phyloP scores from a whole-genome alignment of 1,140 invertebrate species.

The Dinothrombium tinctorium region DNA sequence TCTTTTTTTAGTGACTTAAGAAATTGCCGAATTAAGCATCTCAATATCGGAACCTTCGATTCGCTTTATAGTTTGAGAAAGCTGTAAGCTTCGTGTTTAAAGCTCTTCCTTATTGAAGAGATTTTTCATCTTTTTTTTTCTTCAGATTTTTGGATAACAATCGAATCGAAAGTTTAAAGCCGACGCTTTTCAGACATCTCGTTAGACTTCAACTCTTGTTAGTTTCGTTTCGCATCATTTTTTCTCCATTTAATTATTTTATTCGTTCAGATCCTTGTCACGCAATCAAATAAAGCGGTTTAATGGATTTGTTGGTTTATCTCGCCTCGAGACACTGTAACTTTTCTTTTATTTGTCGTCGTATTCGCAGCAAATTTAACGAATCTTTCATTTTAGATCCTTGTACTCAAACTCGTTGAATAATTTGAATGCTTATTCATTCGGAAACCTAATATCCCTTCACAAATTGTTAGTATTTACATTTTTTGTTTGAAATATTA shows the following conservation, averaged over 20 bases:
- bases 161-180: neutral
- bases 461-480: neutral
- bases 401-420: slow-evolving; percentile 15
- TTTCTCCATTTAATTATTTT: too few species aligned
- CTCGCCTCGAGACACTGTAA: neutral
- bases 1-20: slow-evolving; percentile 13
- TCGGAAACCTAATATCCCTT: slow-evolving; percentile 1
- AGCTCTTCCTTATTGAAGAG: too few species aligned
- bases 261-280: neutral
- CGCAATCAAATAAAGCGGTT: neutral
- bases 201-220: slow-evolving; percentile 4
- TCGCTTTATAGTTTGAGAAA: slow-evolving; percentile 7
- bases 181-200: neutral
- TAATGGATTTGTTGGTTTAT: too few species aligned
- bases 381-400: slow-evolving; percentile 12
- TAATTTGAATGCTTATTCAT: neutral
- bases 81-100: neutral
- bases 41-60: slow-evolving; percentile 4
- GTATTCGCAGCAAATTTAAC: neutral
- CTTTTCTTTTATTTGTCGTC: neutral
- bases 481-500: neutral
- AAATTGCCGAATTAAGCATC: slow-evolving; percentile 10
- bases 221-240: neutral
- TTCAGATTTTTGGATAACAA: slow-evolving; percentile 9
- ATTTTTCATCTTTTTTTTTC: too few species aligned